Base-by-base conservation (phyloP, 2,797 vertebrate species). In the Rhodeus uyekii region DNA sequence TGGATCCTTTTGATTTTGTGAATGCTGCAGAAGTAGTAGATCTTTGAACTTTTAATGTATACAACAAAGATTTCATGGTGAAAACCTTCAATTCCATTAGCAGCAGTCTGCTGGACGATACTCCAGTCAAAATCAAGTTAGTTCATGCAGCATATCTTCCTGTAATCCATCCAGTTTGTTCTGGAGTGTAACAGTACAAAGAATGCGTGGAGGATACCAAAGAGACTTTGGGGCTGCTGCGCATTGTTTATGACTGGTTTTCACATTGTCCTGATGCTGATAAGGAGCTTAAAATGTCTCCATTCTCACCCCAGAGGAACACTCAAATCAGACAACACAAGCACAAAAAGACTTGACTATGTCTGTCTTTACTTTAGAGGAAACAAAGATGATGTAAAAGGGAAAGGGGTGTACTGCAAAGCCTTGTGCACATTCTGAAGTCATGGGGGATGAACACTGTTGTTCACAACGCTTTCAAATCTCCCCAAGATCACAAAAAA, bases 321-420 rank as follows among this genome's bases (percentile, higher is more conserved):
- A 87, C 90, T 91, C 91, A 92, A 92, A 93, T 91, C 92, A 90
- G 86, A 83, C 88, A 89, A 92, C 93, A 91, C 91, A 88, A 92
- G 55, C 76, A 73, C 72, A 67, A 83, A 85, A 92, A 88, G 89
- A 88, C 90, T 89, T 77, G 83, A 39, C 90, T 87, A 84, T 85
- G 81, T 90, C 85, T 84, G 87, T 90, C 90, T 91, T 91, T 91
- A 89, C 87, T 87, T 90, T 88, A 92, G 89, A 92, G 89, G 84
- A 91, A 79, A 86, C 88, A 89, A 90, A 91, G 89, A 91, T 92
- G 90, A 89, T 87, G 84, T 88, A 88, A 91, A 92, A 92, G 90
- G 90, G 86, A 86, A 89, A 86, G 83, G 84, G 72, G 90, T 92
- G 55, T 29, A 29, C 58, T 81, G 32, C 39, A 81, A 69, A 50